phyloP scores from a whole-genome alignment of 2,797 vertebrate species.

The Danio albolineatus region DNA sequence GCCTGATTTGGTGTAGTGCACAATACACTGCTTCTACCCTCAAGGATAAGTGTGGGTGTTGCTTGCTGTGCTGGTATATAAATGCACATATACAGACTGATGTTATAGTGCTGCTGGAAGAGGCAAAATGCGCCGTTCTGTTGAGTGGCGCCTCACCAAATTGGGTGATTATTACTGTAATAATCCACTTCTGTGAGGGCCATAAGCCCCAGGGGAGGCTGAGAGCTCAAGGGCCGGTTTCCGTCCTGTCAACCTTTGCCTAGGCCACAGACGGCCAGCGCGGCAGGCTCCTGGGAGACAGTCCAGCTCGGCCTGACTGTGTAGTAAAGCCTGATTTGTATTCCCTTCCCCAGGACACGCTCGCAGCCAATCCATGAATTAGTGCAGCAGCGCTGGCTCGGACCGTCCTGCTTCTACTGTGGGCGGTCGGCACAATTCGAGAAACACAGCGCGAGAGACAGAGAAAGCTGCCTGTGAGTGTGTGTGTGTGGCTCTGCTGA shows the following conservation, averaged over 20 bases:
- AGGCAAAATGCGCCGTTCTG: constrained; percentile 44
- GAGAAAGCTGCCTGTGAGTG: constrained; percentile 21
- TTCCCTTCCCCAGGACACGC: constrained; percentile 72
- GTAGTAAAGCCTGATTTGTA: constrained; percentile 71
- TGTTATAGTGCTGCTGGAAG: constrained; percentile 33
- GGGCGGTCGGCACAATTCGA: constrained; percentile 70
- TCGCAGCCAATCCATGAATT: constrained; percentile 72
- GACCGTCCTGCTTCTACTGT: constrained; percentile 74
- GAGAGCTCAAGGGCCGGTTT: constrained; percentile 41
- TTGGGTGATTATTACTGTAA: constrained; percentile 61
- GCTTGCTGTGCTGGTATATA: constrained; percentile 17
- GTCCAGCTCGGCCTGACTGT: constrained; percentile 68
- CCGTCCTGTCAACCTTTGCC: constrained; percentile 56
- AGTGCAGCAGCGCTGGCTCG: constrained; percentile 72
- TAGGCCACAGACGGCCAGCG: constrained; percentile 70
- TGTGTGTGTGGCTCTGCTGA: constrained; percentile 11
- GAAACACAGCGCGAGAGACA: constrained; percentile 36
- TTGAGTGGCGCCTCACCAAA: constrained; percentile 47
- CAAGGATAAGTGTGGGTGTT: constrained; percentile 57
- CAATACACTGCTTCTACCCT: constrained; percentile 39
- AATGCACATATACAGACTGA: constrained; percentile 41
- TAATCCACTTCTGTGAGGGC: constrained; percentile 52
- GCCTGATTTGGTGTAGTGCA: background rate
- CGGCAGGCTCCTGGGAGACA: constrained; percentile 70
- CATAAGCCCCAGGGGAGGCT: constrained; percentile 30